Base-by-base conservation (phyloP, 2,888 invertebrate genomes). In the Cryptophagus acutangulus region DNA sequence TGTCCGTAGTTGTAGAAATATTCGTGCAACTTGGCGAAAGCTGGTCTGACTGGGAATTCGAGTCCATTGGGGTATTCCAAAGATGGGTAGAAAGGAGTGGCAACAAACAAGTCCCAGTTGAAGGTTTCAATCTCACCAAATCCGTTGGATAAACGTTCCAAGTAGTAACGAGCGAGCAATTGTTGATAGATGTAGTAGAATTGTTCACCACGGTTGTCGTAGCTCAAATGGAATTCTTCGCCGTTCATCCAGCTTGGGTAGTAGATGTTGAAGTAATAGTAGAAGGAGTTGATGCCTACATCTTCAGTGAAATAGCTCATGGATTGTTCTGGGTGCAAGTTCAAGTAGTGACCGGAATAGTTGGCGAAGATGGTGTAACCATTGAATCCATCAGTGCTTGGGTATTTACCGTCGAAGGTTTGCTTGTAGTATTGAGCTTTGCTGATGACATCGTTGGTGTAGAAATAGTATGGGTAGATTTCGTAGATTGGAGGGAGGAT, bases 271-370 rank as follows among this genome's bases (percentile, higher is more conserved):
- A 69, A 62, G 59, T 79, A 75, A 64, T 79, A 80, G 68, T 82
- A 81, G 58, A 73, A 76, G 17, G 76, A 58, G 63, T 82, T 86
- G 36, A 84, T 69, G 39, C 75, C 79, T 38, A 81, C 69, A 62
- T 88, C 87, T 57, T 87, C 82, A 14, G 80, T 80, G 71, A 79
- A 85, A 67, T 87, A 87, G 15, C 73, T 69, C 28, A 86, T 49
- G 8, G 59, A 55, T 37, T 75, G 72, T 44, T 82, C 80, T 1
- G 72, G 66, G 57, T 75, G 71, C 48, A 77, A 46, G 15, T 74
- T 65, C 49, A 71, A 71, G 46, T 78, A 75, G 41, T 74, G 67
- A 33, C 73, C 71, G 9, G 79, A 78, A 55, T 76, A 75, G 66
- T 84, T 83, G 52, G 77, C 76, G 43, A 72, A 75, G 45, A 84